These are phyloP conservation scores for Hyppa rectilinea DNA, from an alignment of 2,888 invertebrate species.

Conservation along the genomic window DNA sequence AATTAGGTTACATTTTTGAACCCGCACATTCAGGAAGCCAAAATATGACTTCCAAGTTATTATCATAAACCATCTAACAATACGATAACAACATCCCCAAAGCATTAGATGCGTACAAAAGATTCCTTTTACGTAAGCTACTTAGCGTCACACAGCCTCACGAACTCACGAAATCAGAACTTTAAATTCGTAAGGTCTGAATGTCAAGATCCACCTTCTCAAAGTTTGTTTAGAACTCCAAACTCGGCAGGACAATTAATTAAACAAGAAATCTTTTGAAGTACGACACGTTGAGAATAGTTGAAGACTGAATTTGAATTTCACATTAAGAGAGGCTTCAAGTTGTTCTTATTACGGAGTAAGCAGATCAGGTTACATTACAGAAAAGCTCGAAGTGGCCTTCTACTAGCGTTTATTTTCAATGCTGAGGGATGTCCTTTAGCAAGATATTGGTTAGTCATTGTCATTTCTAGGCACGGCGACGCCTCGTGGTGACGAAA, in stretches of 20 bases:
- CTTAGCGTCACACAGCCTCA: constrained; percentile 38
- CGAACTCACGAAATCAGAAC: constrained; percentile 30
- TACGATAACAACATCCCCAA: constrained; percentile 3
- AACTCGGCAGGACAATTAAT: constrained; percentile 56
- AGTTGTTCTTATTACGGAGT: constrained; percentile 1
- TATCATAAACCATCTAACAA: constrained; percentile 7
- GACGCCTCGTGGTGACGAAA: no score
- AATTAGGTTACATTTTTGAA: not conserved
- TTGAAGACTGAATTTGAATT: constrained; percentile 48
- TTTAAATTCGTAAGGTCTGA: constrained; percentile 47
- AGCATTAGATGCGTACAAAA: constrained; percentile 22
- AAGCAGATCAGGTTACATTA: not conserved
- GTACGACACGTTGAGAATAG: constrained; percentile 46
- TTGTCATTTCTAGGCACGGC: no score
- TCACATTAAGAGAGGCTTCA: constrained; percentile 8
- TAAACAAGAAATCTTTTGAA: constrained; percentile 55
- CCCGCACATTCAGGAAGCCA: not conserved
- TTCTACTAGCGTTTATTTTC: no score
- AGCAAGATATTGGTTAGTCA: no score
- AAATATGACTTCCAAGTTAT: not conserved
- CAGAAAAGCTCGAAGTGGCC: not conserved
- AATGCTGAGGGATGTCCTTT: no score
- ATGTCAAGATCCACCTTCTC: constrained; percentile 48
- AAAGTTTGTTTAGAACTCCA: constrained; percentile 55
- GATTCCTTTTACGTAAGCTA: constrained; percentile 39